Evolutionary conservation across 2,888 invertebrate genomes (phyloP), one percentile per base, ranked within the genome.

Genomic region (Malthinus flaveolus): DNA sequence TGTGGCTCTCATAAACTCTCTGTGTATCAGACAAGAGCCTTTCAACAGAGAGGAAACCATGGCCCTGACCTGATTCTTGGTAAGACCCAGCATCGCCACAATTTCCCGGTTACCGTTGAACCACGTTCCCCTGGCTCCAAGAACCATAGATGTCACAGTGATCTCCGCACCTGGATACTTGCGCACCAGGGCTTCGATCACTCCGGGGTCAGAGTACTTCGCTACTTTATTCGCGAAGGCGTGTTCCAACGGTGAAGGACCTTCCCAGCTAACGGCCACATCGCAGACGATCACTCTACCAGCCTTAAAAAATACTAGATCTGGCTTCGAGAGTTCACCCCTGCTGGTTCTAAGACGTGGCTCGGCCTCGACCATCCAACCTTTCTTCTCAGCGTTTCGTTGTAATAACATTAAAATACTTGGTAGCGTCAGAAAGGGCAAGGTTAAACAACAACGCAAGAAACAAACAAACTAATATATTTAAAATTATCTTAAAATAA

Each of bases 291-390:
- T 37, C n/a, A 52, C 32, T 36, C 46, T 34, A 10, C 13, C 15
- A 5, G 48, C 50, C 42, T 52, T 33, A 1, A 15, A 8, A 1
- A 64, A 13, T 4, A 59, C 32, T n/a, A 63, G 57, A 44, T 66
- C 64, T 3, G 64, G 63, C 12, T 56, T 56, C 15, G 15, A 50
- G 7, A 61, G 32, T 3, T n/a, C 10, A 3, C 66, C 65, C 32
- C 53, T 56, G 31, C 23, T 48, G 23, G 52, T 49, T 39, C 66
- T 61, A 44, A 66, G 57, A 48, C 61, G 56, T 47, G 69, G 68
- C 56, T 66, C 66, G 13, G 56, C 59, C 44, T 58, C 63, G 13
- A 52, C 61, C 32, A 49, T 10, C 63, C 66, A 57, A 7, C 63
- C 53, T 48, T 53, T 59, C 45, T 48, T 48, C 51, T 51, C 49